Evolutionary conservation across 2,888 invertebrate genomes (phyloP), one percentile per base, ranked within the genome.

Genomic region (Chrysopilus asiliformis): DNA sequence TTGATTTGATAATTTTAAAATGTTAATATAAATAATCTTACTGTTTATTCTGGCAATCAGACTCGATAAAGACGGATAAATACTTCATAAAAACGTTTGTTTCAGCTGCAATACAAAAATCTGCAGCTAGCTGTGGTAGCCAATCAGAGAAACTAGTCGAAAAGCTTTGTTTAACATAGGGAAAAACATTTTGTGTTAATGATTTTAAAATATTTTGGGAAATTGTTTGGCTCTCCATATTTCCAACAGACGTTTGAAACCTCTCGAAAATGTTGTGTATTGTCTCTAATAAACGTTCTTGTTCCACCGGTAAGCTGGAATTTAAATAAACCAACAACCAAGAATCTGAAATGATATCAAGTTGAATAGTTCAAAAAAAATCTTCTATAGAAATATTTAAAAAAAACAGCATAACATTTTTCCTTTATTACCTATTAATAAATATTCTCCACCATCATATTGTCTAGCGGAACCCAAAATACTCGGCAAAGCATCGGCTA

Each of bases 311-410:
- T 1, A 49, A 53, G 22, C 58, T 53, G 14, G 48, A 46, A 33
- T 57, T 52, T 4, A 64, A 36, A 41, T 56, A 59, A 34, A 56
- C 53, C 1, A 53, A 47, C n/a, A 64, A 43, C 63, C 63, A 64
- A 3, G 57, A 43, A 12, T 53, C 55, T 47, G 36, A 18, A 29
- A 39, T 13, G 27, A 38, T 18, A 27, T 13, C 24, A 10, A 10
- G 13, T 4, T 20, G 12, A 27, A n/a, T n/a, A n/a, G n/a, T n/a
- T n/a, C n/a, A n/a, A n/a, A n/a, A n/a, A n/a, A n/a, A n/a, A n/a
- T n/a, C n/a, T n/a, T n/a, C n/a, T n/a, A n/a, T n/a, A n/a, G n/a
- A n/a, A n/a, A n/a, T n/a, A n/a, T n/a, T n/a, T n/a, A n/a, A n/a
- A n/a, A n/a, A n/a, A n/a, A n/a, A n/a, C n/a, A n/a, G n/a, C n/a